Evolutionary conservation across 2,113 vertebrate genomes (phyloP).

Genomic region (Rhinolophus sinicus): DNA sequence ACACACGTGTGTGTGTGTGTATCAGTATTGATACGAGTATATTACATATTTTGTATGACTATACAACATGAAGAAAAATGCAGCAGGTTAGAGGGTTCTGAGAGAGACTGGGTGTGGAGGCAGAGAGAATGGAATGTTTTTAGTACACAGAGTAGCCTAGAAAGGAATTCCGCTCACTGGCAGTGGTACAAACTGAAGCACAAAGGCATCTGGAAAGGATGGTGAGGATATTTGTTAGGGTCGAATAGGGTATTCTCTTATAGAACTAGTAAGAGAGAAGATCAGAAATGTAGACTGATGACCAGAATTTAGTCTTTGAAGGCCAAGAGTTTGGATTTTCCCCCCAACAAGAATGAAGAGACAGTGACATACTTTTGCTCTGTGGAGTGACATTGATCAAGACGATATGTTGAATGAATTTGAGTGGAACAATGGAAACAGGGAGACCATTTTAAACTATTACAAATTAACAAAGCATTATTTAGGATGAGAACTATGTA

Average conservation of each 20-base stretch:
- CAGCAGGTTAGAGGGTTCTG: not conserved
- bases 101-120: not conserved
- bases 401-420: not conserved
- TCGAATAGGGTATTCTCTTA: not conserved
- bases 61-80: not conserved
- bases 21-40: not conserved
- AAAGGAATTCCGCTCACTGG: not conserved
- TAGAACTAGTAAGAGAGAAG: not conserved
- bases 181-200: not conserved
- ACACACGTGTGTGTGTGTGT: not conserved
- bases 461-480: not conserved
- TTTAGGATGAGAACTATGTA: not conserved
- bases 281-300: not conserved
- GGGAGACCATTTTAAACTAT: not conserved
- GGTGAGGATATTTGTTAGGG: not conserved
- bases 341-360: not conserved
- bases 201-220: not conserved
- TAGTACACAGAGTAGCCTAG: not conserved
- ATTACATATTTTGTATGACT: not conserved
- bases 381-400: not conserved
- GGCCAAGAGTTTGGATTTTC: not conserved
- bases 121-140: not conserved
- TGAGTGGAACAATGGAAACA: not conserved
- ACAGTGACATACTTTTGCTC: not conserved
- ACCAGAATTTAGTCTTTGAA: conserved; percentile 36